Conservation (phyloP, 53 echinoderm and acorn worm genomes). For the Mesocentrotus franciscanus region DNA sequence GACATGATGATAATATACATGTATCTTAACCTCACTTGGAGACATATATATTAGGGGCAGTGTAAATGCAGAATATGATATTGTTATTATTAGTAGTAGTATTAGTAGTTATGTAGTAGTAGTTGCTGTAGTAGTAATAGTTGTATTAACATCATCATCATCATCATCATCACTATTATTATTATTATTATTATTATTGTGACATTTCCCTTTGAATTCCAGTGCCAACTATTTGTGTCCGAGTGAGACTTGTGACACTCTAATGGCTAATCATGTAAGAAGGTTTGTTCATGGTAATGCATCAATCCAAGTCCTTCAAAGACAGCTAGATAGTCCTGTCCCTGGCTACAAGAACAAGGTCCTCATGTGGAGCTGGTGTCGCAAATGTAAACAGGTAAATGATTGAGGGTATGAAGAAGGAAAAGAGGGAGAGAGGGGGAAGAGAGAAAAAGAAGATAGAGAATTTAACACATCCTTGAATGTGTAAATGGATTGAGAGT, state of each 20-base stretch:
- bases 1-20: no score
- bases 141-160: no score
- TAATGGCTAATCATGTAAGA: constrained; percentile 90
- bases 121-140: no score
- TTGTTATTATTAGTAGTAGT: no score
- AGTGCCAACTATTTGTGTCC: constrained; percentile 88
- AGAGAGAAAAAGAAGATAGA: neutral
- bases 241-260: constrained; percentile 81
- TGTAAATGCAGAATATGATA: no score
- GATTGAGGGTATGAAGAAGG: neutral
- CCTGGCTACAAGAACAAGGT: constrained; percentile 84
- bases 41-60: no score
- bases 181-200: neutral
- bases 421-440: neutral
- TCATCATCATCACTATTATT: neutral
- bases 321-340: constrained; percentile 84
- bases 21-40: no score
- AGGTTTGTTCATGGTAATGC: constrained; percentile 89
- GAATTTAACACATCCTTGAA: neutral
- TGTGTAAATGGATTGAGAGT: neutral
- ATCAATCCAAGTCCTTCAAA: constrained; percentile 83
- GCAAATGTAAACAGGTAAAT: constrained; percentile 92
- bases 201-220: neutral
- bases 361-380: constrained; percentile 98
- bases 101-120: no score